Evolutionary conservation across 2,888 invertebrate species (phyloP).

Genomic region (Crossocerus cetratus): DNA sequence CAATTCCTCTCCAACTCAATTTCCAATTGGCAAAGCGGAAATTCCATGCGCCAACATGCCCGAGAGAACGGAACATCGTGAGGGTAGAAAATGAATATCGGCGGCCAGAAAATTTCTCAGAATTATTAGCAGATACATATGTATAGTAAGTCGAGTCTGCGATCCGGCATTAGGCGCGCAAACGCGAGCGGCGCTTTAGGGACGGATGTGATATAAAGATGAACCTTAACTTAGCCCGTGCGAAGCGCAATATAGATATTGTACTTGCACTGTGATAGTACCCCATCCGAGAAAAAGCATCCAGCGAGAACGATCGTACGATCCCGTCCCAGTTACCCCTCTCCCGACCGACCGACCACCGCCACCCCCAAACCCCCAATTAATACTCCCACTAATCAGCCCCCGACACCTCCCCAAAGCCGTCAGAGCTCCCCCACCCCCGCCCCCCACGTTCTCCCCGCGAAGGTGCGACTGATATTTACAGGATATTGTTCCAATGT

Average conservation of each 20-base stretch:
- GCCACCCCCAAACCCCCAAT: no score
- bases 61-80: no score
- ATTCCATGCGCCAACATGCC: no score
- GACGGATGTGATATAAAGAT: conserved; percentile 59
- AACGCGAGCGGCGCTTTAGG: conserved; percentile 41
- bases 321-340: conserved; percentile 11
- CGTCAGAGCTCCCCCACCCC: not conserved
- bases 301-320: not conserved
- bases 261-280: conserved; percentile 69
- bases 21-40: no score
- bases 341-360: no score
- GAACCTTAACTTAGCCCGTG: conserved; percentile 53
- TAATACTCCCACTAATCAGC: not conserved
- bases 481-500: conserved; percentile 76
- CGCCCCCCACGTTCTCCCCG: conserved; percentile 33
- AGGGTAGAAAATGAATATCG: no score
- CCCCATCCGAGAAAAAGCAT: conserved; percentile 45
- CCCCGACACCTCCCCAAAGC: conserved; percentile 9
- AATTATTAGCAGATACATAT: no score
- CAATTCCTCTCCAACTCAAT: no score
- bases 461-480: conserved; percentile 74
- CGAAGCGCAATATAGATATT: conserved; percentile 53
- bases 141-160: conserved; percentile 9
- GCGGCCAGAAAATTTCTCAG: no score
- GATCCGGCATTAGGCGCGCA: conserved; percentile 12